Percentiles rank a stretch among this genome's conserved stretches.
Evolutionary conservation across 1,140 invertebrate species (phyloP).

Genomic region (Galleria mellonella): DNA sequence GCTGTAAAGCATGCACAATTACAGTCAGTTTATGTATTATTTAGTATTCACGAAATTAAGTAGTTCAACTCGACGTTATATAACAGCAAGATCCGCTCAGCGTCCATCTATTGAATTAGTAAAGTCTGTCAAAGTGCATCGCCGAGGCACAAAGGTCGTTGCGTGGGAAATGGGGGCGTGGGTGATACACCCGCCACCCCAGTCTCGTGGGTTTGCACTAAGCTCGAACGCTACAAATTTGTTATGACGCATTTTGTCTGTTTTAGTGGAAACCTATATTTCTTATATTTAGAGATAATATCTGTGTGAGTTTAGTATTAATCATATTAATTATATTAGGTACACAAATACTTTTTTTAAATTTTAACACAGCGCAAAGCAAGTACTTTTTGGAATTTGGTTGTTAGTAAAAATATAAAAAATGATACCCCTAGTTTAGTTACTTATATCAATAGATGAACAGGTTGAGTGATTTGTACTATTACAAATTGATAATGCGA

Average conservation of each 20-base stretch:
- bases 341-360: too few species aligned
- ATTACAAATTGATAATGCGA: too few species aligned
- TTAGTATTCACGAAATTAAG: too few species aligned
- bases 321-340: too few species aligned
- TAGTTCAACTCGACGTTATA: constrained; percentile 2
- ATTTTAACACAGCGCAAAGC: too few species aligned
- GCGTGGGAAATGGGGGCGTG: constrained; percentile 55
- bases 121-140: constrained; percentile 72
- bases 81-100: constrained; percentile 22
- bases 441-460: too few species aligned
- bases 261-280: constrained; percentile 19
- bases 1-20: too few species aligned
- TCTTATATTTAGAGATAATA: constrained; percentile 1
- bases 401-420: too few species aligned
- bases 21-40: too few species aligned
- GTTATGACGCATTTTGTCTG: constrained; percentile 67
- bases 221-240: constrained; percentile 63
- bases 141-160: constrained; percentile 68
- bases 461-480: too few species aligned
- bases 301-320: neutral
- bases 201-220: constrained; percentile 31
- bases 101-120: constrained; percentile 71
- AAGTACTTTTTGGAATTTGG: too few species aligned
- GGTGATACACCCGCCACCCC: constrained; percentile 19
- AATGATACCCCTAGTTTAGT: too few species aligned